Conservation (phyloP, 2,888 invertebrate species). For the Escarpia spicata region DNA sequence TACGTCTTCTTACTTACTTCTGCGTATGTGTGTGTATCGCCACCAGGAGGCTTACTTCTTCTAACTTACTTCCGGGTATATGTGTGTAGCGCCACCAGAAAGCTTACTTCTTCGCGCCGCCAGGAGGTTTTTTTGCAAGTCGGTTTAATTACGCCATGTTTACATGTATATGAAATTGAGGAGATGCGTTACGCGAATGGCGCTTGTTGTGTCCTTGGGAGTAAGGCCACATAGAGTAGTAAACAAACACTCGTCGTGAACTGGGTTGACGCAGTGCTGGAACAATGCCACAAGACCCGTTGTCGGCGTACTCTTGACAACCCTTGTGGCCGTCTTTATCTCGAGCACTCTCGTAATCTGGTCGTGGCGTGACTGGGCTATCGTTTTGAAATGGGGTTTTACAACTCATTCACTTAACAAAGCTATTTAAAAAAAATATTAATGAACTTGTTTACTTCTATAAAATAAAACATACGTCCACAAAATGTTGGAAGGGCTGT, state of each 20-base stretch:
- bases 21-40: too few species aligned
- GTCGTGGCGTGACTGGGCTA: neutral
- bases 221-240: neutral
- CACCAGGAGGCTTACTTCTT: too few species aligned
- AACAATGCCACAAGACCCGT: neutral
- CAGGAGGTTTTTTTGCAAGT: too few species aligned
- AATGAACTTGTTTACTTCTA: neutral
- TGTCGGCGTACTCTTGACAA: neutral
- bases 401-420: neutral
- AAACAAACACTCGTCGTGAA: neutral
- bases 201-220: neutral
- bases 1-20: too few species aligned
- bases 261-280: neutral
- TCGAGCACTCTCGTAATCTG: neutral
- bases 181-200: neutral
- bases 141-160: too few species aligned
- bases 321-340: neutral
- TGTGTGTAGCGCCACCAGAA: too few species aligned
- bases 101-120: too few species aligned
- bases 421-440: neutral
- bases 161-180: neutral
- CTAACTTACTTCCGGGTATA: too few species aligned
- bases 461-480: neutral
- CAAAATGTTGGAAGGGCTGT: too few species aligned
- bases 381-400: neutral